Evolutionary conservation across 2,797 vertebrate species (phyloP).

Genomic region (Podargus strigoides): DNA sequence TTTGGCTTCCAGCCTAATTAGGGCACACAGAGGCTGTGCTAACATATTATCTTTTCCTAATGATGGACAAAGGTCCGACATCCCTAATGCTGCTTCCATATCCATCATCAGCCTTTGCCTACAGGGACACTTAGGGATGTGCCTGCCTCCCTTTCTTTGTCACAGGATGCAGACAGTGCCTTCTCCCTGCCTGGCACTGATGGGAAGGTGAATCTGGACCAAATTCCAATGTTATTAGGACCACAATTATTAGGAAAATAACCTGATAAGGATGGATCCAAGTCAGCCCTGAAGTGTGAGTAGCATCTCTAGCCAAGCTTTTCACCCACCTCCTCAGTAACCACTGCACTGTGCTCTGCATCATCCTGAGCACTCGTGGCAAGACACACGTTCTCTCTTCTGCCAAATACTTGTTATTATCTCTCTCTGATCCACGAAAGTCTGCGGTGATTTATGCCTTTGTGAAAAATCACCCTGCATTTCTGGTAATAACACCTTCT

Average conservation of each 20-base stretch:
- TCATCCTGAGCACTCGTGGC: background rate
- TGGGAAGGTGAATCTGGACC: background rate
- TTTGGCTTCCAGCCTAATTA: conserved; percentile 10
- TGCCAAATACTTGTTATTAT: background rate
- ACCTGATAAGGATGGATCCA: background rate
- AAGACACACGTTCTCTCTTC: background rate
- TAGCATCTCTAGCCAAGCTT: background rate
- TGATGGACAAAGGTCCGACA: background rate
- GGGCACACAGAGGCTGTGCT: background rate
- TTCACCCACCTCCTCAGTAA: background rate
- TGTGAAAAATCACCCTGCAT: background rate
- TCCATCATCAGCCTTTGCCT: background rate
- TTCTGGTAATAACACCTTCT: background rate
- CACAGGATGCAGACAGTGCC: background rate
- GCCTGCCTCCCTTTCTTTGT: background rate
- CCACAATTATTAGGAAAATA: background rate
- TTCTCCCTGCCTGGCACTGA: background rate
- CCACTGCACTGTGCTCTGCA: background rate
- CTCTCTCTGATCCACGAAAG: background rate
- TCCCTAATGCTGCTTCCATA: background rate
- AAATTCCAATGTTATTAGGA: background rate
- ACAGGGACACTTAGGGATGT: background rate
- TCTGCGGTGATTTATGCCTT: background rate
- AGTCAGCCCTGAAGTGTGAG: background rate
- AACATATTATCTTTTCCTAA: background rate